Conservation (phyloP, 2,113 vertebrate genomes). For the Esox niger region DNA sequence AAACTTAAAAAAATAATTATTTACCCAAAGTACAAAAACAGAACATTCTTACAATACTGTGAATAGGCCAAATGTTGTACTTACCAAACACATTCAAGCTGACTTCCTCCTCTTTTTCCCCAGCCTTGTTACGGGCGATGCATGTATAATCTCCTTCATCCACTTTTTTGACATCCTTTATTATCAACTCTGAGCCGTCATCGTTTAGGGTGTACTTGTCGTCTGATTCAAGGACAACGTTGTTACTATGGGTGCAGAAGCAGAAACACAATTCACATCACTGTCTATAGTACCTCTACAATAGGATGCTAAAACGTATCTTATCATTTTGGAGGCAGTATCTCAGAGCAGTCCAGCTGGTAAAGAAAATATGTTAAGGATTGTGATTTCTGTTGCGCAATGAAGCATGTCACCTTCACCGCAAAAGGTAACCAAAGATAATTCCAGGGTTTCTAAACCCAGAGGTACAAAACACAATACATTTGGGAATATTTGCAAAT, state of each 20-base stretch:
- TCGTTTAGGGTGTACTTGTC: slow-evolving; percentile 88
- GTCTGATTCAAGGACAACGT: slow-evolving; percentile 78
- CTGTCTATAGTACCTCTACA: background rate
- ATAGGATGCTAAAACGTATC: slow-evolving; percentile 16
- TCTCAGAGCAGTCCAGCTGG: slow-evolving; percentile 3
- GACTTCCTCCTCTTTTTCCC: slow-evolving; percentile 83
- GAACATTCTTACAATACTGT: slow-evolving; percentile 1
- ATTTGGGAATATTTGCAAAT: too few relatives aligned
- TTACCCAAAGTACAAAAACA: slow-evolving; percentile 9
- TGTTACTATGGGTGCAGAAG: slow-evolving; percentile 71
- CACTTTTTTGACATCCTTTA: slow-evolving; percentile 84
- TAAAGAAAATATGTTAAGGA: too few relatives aligned
- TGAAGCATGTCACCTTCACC: too few relatives aligned
- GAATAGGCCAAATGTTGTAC: slow-evolving; percentile 34
- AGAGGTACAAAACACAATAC: too few relatives aligned
- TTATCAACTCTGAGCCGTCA: slow-evolving; percentile 86
- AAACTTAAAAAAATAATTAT: too few relatives aligned
- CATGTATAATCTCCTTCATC: slow-evolving; percentile 95
- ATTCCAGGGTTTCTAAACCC: too few relatives aligned
- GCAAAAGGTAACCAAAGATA: too few relatives aligned
- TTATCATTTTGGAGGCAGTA: slow-evolving; percentile 16
- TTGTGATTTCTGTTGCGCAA: too few relatives aligned
- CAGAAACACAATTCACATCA: slow-evolving; percentile 20
- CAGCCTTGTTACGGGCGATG: slow-evolving; percentile 94
- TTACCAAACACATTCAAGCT: slow-evolving; percentile 96